These are phyloP conservation scores for Leguminivora glycinivorella DNA, from an alignment of 1,140 invertebrate species.

Conservation along the genomic window DNA sequence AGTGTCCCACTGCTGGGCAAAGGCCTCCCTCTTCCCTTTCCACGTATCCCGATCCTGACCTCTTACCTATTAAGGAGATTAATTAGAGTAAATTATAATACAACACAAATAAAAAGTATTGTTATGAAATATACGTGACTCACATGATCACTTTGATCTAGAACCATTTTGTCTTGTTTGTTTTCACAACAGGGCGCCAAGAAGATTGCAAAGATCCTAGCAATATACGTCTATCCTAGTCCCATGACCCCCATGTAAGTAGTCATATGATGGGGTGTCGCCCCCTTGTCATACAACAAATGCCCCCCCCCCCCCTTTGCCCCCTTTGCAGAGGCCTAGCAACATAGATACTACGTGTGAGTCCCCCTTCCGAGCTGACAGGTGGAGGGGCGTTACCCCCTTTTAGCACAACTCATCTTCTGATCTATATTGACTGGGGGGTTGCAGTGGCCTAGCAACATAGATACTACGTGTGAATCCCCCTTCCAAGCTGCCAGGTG, in stretches of 20 bases:
- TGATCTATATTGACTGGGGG: conserved; percentile 82
- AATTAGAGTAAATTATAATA: too few relatives aligned
- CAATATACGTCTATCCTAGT: conserved; percentile 88
- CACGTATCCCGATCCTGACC: too few relatives aligned
- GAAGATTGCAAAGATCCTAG: too few relatives aligned
- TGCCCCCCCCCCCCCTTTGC: conserved; percentile 80
- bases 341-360: conserved; percentile 88
- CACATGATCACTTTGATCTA: too few relatives aligned
- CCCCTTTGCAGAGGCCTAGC: conserved; percentile 85
- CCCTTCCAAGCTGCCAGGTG: conserved; percentile 93
- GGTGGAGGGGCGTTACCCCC: conserved; percentile 85
- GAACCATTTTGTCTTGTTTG: too few relatives aligned
- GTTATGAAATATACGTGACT: too few relatives aligned
- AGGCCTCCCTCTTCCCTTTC: too few relatives aligned
- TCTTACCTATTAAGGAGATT: too few relatives aligned
- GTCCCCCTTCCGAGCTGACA: conserved; percentile 93
- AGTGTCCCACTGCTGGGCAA: too few relatives aligned
- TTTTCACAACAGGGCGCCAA: too few relatives aligned
- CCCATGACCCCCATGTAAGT: conserved; percentile 92
- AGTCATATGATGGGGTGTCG: conserved; percentile 88
- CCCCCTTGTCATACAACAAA: conserved; percentile 81
- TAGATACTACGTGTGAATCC: conserved; percentile 87
- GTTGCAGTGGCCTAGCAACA: conserved; percentile 84
- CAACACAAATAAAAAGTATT: too few relatives aligned
- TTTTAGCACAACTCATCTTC: conserved; percentile 80